Evolutionary conservation across 2,113 vertebrate genomes (phyloP).

Genomic region (Ursus arctos): DNA sequence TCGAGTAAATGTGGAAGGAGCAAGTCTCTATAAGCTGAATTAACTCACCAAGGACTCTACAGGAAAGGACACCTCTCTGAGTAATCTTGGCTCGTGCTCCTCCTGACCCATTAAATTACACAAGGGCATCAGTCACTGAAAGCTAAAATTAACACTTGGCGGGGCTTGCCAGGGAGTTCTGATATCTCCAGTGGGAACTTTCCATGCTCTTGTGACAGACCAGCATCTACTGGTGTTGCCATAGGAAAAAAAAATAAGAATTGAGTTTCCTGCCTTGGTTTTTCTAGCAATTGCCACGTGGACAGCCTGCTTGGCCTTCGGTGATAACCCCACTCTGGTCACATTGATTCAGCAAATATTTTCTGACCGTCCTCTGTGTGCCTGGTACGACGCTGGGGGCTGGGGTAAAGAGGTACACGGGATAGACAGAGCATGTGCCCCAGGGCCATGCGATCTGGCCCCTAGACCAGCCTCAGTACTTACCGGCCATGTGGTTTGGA

Average conservation of each 20-base stretch:
- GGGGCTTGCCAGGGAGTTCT: constrained; percentile 55
- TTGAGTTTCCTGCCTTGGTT: constrained; percentile 4
- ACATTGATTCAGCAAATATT: background rate
- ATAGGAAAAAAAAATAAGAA: background rate
- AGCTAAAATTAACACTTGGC: constrained; percentile 66
- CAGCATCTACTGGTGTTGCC: background rate
- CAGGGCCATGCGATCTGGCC: background rate
- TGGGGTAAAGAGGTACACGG: background rate
- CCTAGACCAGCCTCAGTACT: background rate
- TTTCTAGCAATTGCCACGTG: background rate
- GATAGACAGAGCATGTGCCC: background rate
- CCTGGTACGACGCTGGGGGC: background rate
- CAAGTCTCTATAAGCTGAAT: background rate
- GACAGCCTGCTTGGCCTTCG: background rate
- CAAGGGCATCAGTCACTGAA: constrained; percentile 37
- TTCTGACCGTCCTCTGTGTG: background rate
- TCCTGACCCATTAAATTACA: constrained; percentile 65
- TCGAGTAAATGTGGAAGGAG: background rate
- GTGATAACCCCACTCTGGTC: background rate
- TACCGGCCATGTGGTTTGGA: background rate
- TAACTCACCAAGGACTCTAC: background rate
- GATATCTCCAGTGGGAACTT: constrained; percentile 47
- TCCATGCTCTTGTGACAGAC: constrained; percentile 17
- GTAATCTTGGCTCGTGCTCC: background rate
- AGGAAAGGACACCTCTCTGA: background rate